Percentiles rank a stretch among this genome's conserved stretches.
phyloP scores from a whole-genome alignment of 2,888 invertebrate genomes.

The Patella ulyssiponensis region DNA sequence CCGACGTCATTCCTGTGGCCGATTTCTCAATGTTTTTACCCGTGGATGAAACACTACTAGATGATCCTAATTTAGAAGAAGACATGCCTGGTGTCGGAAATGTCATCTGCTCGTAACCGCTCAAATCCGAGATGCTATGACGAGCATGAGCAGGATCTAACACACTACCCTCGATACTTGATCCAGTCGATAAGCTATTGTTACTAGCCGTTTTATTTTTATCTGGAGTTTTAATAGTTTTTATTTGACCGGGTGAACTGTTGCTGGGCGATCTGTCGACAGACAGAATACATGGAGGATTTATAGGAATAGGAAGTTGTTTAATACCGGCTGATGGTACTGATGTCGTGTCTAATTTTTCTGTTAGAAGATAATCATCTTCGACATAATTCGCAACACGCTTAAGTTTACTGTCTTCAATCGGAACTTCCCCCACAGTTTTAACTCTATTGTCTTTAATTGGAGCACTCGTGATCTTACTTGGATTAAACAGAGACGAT shows the following conservation, averaged over 20 bases:
- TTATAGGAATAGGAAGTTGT: not conserved
- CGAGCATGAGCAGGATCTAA: constrained; percentile 34
- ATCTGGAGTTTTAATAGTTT: constrained; percentile 13
- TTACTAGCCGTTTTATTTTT: constrained; percentile 26
- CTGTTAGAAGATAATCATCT: not conserved
- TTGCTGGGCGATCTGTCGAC: not conserved
- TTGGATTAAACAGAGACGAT: not conserved
- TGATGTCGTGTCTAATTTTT: constrained; percentile 11
- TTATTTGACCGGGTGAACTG: not conserved
- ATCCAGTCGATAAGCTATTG: constrained; percentile 46
- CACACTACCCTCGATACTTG: constrained; percentile 31
- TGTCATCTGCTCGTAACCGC: constrained; percentile 54
- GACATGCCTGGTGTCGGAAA: constrained; percentile 36
- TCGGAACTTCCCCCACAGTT: constrained; percentile 17
- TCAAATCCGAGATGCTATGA: constrained; percentile 57
- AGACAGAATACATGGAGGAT: not conserved
- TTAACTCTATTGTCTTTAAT: constrained; percentile 23
- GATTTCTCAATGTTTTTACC: constrained; percentile 17
- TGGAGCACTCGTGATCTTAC: not conserved
- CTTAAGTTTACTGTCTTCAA: too few species aligned
- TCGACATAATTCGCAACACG: constrained; percentile 15
- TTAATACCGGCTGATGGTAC: not conserved
- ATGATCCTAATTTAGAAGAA: constrained; percentile 6
- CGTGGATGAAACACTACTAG: constrained; percentile 26
- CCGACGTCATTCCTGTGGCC: not conserved